Conservation (phyloP, 2,888 invertebrate genomes). For the Elaeidobius kamerunicus region DNA sequence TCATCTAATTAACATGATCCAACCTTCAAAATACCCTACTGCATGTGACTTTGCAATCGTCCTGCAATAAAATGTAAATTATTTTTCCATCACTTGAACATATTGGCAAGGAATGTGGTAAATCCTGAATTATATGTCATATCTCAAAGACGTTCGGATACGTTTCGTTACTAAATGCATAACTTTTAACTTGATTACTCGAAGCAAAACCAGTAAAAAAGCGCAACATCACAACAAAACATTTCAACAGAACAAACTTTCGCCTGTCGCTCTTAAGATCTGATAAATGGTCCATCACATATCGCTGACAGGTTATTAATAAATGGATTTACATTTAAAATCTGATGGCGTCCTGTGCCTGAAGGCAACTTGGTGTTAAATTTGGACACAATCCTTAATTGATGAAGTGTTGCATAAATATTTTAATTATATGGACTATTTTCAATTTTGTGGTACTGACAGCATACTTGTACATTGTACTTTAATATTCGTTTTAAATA, state of each 20-base stretch:
- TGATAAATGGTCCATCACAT: not conserved
- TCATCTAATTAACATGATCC: no score
- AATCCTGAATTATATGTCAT: not conserved
- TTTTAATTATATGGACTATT: no score
- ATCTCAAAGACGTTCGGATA: not conserved
- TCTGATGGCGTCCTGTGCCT: not conserved
- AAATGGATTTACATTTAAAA: not conserved
- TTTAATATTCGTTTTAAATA: no score
- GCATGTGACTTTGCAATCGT: no score
- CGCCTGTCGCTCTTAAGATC: slow-evolving; percentile 4
- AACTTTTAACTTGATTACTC: not conserved
- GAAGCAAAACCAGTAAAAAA: not conserved
- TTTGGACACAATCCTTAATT: no score
- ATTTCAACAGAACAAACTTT: slow-evolving; percentile 1
- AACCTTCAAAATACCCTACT: no score
- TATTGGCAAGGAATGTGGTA: no score
- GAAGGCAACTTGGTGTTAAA: not conserved
- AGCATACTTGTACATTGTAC: no score
- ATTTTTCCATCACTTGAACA: no score
- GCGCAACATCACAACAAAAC: not conserved
- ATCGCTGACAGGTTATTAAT: slow-evolving; percentile 2
- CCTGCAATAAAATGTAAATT: no score
- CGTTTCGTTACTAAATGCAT: not conserved
- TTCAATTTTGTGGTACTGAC: no score
- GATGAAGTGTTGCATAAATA: no score